Base-by-base conservation (phyloP, 2,797 vertebrate genomes). In the Merluccius polli region DNA sequence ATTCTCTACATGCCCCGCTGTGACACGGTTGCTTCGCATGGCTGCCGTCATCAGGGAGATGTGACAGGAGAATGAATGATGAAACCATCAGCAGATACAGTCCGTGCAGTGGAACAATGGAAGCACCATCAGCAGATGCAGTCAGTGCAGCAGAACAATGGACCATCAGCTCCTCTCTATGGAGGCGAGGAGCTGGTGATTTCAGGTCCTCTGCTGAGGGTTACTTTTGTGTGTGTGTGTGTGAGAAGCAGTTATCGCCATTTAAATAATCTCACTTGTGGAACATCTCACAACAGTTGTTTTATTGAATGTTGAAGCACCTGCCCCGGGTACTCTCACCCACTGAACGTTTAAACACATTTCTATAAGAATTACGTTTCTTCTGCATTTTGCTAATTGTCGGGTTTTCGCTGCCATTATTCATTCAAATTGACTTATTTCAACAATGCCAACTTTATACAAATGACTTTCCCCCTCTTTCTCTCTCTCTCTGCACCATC, bases 401-500 rank as follows among this genome's bases (percentile, higher is more conserved):
- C 59, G 4, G 7, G 10, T 59, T 59, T 59, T 59, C 21, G n/a
- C 21, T 59, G 6, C 59, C 59, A 27, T 65, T 65, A 24, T 3
- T 65, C 59, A 65, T 65, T 65, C 59, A 65, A 27, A 65, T 65
- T 65, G 52, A 59, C 52, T n/a, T 59, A 24, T 24, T 8, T 4
- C 59, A 27, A 65, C 24, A 12, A 65, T 65, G 59, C 10, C 24
- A 27, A 27, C 59, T 12, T 27, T 27, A 65, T 65, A 12, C 24
- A 27, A 27, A 27, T 27, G 52, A 52, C 24, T 13, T 59, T 21
- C 21, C 21, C 11, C 24, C 21, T 59, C 21, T 59, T 6, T 27
- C 59, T 27, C 59, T 24, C 24, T 65, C 36, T 38, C 82, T 97
- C 5, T 38, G 1, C 3, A 11, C n/a, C 59, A 3, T 63, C n/a